Evolutionary conservation across 23 tunicate genomes (phyloP).

Genomic region (Trididemnum miniatum): DNA sequence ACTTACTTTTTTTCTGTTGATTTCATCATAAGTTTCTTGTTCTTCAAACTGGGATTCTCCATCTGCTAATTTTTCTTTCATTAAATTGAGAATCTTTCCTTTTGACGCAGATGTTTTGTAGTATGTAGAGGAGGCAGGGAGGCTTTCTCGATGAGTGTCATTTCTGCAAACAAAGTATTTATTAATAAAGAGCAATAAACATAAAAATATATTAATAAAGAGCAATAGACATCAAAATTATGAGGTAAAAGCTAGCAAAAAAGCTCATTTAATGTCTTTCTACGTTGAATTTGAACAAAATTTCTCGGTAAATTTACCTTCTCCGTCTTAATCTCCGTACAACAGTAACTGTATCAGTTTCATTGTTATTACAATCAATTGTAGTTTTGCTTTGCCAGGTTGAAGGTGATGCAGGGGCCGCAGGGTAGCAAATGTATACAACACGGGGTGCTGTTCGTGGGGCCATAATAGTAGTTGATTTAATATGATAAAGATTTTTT

Average conservation of each 20-base stretch:
- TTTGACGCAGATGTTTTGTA: conserved; percentile 84
- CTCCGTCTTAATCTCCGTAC: conserved; percentile 19
- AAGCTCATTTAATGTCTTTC: too few species aligned
- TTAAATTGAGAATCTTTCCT: conserved; percentile 58
- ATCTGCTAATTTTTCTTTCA: conserved; percentile 82
- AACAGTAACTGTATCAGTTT: not conserved
- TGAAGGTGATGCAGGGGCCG: not conserved
- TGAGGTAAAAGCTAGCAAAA: too few species aligned
- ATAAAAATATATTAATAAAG: too few species aligned
- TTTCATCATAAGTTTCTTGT: conserved; percentile 64
- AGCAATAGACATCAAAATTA: too few species aligned
- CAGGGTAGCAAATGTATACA: conserved; percentile 29
- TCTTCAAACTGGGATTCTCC: conserved; percentile 29
- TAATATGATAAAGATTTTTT: not conserved
- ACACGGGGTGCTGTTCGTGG: conserved; percentile 36
- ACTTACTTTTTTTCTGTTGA: conserved; percentile 73
- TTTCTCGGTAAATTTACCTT: too few species aligned
- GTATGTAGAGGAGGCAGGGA: conserved; percentile 75
- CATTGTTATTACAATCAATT: not conserved
- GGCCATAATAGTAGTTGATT: conserved; percentile 17
- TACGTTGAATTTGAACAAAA: too few species aligned
- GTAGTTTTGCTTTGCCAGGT: not conserved
- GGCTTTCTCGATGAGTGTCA: conserved; percentile 15
- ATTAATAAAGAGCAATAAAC: too few species aligned
- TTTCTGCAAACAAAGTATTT: not conserved